Percentiles rank a stretch among this genome's conserved stretches.
Conservation (phyloP, 2,888 invertebrate genomes). For the Galerucella pusilla region DNA sequence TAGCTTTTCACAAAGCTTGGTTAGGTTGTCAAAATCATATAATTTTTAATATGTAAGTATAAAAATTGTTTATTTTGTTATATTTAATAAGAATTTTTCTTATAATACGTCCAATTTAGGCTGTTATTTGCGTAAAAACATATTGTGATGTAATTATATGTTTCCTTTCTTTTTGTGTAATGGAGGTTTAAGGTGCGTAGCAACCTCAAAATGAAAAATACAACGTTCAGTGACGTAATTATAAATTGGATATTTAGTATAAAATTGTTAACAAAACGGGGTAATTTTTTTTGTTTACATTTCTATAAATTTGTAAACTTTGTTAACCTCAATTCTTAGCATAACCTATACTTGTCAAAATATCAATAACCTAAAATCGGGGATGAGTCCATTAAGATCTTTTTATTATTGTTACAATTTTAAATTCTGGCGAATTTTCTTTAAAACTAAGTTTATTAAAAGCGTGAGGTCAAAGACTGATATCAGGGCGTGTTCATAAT, state of each 20-base stretch:
- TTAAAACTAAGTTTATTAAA: background rate
- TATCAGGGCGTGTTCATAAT: slow-evolving; percentile 32
- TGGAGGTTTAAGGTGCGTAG: slow-evolving; percentile 58
- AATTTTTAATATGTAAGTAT: slow-evolving; percentile 59
- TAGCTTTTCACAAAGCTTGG: slow-evolving; percentile 61
- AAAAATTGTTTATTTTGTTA: slow-evolving; percentile 36
- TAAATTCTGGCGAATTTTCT: background rate
- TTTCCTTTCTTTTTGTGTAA: slow-evolving; percentile 56
- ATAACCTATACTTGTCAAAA: slow-evolving; percentile 66
- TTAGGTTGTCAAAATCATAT: slow-evolving; percentile 63
- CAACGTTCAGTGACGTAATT: slow-evolving; percentile 32
- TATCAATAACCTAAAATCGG: slow-evolving; percentile 57
- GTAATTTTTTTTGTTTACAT: slow-evolving; percentile 61
- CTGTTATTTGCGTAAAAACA: slow-evolving; percentile 36
- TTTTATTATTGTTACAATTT: slow-evolving; percentile 16
- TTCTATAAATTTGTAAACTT: slow-evolving; percentile 61
- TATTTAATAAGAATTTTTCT: slow-evolving; percentile 20
- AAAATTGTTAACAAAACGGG: slow-evolving; percentile 17
- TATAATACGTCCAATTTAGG: slow-evolving; percentile 15
- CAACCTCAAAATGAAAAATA: slow-evolving; percentile 42
- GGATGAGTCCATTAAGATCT: slow-evolving; percentile 9
- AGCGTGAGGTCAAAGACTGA: slow-evolving; percentile 28
- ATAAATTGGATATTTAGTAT: slow-evolving; percentile 20
- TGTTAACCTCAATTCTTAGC: slow-evolving; percentile 64
- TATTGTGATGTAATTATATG: slow-evolving; percentile 60